Percentiles rank a stretch among this genome's conserved stretches.
Evolutionary conservation across 2,797 vertebrate genomes (phyloP).

Genomic region (Hydrocynus forskahlii): DNA sequence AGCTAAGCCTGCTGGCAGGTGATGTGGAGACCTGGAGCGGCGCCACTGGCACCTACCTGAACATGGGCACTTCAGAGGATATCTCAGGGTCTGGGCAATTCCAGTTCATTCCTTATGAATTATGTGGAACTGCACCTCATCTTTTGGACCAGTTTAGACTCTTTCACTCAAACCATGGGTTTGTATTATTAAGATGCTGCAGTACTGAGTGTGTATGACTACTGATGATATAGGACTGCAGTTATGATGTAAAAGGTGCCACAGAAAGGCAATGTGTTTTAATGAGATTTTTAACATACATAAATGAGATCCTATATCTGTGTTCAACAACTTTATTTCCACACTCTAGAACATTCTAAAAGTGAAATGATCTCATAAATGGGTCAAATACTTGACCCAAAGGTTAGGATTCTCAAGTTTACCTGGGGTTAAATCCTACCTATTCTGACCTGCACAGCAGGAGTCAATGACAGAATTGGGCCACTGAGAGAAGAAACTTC

Average conservation of each 20-base stretch:
- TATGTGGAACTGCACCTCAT: not conserved
- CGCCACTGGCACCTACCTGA: constrained; percentile 16
- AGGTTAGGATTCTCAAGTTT: not conserved
- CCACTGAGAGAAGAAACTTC: constrained; percentile 8
- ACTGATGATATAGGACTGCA: not conserved
- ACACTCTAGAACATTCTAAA: too few species aligned
- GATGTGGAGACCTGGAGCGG: constrained; percentile 62
- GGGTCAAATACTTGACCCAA: not conserved
- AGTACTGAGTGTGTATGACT: not conserved
- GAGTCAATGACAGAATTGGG: constrained; percentile 31
- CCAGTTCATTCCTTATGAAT: not conserved
- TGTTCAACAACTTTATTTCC: too few species aligned
- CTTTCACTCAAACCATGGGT: not conserved
- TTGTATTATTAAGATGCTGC: not conserved
- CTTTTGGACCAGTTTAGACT: not conserved
- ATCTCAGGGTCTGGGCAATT: constrained; percentile 7
- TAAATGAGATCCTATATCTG: not conserved
- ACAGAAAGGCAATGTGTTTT: not conserved
- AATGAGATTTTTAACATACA: not conserved
- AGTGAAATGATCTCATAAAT: not conserved
- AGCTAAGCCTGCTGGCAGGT: constrained; percentile 69
- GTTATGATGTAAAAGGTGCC: not conserved
- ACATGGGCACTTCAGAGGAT: constrained; percentile 18
- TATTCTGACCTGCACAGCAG: constrained; percentile 12
- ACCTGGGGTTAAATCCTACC: constrained; percentile 36